Conservation (phyloP, 2,797 vertebrate genomes). For the Taenioides sp. region DNA sequence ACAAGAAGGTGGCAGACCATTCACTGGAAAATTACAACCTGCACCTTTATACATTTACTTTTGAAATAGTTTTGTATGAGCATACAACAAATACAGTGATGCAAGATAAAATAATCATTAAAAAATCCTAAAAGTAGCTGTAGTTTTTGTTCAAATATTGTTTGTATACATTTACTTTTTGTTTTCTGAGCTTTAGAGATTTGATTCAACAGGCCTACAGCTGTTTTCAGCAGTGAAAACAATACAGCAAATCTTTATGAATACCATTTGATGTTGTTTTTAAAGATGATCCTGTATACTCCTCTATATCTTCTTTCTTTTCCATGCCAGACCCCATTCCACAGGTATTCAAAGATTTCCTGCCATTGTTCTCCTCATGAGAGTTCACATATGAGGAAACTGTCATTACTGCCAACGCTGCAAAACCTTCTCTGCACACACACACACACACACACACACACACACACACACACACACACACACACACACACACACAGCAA, state of each 20-base stretch:
- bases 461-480: slow-evolving; percentile 27
- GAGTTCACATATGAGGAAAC: slow-evolving; percentile 66
- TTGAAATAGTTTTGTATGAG: neutral
- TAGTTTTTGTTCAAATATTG: no score
- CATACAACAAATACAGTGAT: no score
- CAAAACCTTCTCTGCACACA: slow-evolving; percentile 21
- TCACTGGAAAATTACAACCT: no score
- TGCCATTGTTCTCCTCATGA: slow-evolving; percentile 71
- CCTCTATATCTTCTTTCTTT: slow-evolving; percentile 40
- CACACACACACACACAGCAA: slow-evolving; percentile 37
- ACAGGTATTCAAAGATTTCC: slow-evolving; percentile 59
- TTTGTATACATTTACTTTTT: no score
- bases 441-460: slow-evolving; percentile 26
- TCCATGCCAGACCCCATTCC: slow-evolving; percentile 30
- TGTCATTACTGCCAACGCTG: slow-evolving; percentile 63
- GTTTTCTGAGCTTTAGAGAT: no score
- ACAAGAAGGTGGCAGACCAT: no score
- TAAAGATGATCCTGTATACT: slow-evolving; percentile 14
- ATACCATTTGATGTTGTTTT: slow-evolving; percentile 9
- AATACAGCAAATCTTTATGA: neutral
- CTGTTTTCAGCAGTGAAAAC: neutral
- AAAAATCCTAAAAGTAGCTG: no score
- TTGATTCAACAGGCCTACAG: neutral
- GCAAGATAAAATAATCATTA: neutral
- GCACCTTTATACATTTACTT: neutral